These are phyloP conservation scores for Tympanuchus pallidicinctus DNA, from an alignment of 2,113 vertebrate species.

Conservation along the genomic window DNA sequence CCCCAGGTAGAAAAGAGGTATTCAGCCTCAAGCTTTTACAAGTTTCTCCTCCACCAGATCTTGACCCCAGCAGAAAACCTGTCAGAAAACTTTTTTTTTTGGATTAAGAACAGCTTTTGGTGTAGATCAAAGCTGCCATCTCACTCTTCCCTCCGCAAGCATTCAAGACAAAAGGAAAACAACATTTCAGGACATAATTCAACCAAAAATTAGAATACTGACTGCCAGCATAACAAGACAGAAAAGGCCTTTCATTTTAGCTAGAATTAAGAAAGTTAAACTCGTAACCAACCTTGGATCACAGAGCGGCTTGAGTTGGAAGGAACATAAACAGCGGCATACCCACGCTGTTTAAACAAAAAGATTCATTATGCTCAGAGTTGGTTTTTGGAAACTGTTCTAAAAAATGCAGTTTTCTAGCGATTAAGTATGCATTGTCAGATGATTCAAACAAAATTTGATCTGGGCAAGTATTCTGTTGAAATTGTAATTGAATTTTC, in stretches of 20 bases:
- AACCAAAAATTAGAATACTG: background rate
- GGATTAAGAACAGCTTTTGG: background rate
- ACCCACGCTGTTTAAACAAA: background rate
- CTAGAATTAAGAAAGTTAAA: background rate
- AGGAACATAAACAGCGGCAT: background rate
- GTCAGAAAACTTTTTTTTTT: conserved; percentile 11
- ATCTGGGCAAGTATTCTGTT: background rate
- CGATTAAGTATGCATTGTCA: background rate
- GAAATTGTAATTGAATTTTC: conserved; percentile 14
- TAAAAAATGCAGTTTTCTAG: background rate
- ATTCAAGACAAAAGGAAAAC: background rate
- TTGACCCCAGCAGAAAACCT: conserved; percentile 35
- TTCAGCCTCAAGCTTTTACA: conserved; percentile 44
- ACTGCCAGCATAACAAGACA: background rate
- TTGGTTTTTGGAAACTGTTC: background rate
- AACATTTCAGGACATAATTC: background rate
- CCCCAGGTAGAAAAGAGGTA: conserved; percentile 43
- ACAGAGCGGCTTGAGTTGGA: too few relatives aligned
- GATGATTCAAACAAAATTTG: conserved; percentile 5
- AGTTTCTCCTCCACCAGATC: background rate
- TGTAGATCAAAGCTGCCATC: background rate
- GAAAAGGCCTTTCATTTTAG: background rate
- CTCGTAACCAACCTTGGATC: background rate
- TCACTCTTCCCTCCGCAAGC: background rate
- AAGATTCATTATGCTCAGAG: background rate